Evolutionary conservation across 1,140 invertebrate genomes (phyloP).

Genomic region (Frieseomelitta varia): DNA sequence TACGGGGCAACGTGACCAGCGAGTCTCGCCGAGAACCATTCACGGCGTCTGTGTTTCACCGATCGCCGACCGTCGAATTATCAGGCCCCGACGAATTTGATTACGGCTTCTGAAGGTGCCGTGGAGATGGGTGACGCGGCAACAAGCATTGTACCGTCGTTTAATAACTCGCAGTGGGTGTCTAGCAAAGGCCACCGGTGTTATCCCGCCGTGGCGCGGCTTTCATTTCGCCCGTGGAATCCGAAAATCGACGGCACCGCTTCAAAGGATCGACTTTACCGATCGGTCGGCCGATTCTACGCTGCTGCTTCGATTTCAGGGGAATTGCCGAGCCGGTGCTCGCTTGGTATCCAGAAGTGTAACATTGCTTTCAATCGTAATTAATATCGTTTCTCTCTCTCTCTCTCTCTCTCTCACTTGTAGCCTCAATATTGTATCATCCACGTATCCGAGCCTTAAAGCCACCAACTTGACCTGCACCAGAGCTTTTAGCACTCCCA

Average conservation of each 20-base stretch:
- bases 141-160: conserved; percentile 69
- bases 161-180: conserved; percentile 71
- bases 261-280: conserved; percentile 43
- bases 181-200: conserved; percentile 69
- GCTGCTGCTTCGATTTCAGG: conserved; percentile 38
- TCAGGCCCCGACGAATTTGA: conserved; percentile 66
- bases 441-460: too few species aligned
- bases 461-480: too few species aligned
- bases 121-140: conserved; percentile 68
- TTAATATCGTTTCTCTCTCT: conserved; percentile 6
- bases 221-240: conserved; percentile 58
- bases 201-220: conserved; percentile 56
- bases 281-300: conserved; percentile 39
- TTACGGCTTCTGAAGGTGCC: conserved; percentile 70
- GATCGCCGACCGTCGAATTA: conserved; percentile 52
- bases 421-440: too few species aligned
- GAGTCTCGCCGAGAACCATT: conserved; percentile 3
- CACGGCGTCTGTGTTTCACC: conserved; percentile 10
- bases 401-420: too few species aligned
- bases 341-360: not conserved
- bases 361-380: conserved; percentile 15
- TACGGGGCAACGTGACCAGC: conserved; percentile 16
- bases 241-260: conserved; percentile 51
- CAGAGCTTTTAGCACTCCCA: too few species aligned
- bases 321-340: conserved; percentile 28